These are phyloP conservation scores for Ectemnius lituratus DNA, from an alignment of 2,888 invertebrate genomes.

Conservation along the genomic window DNA sequence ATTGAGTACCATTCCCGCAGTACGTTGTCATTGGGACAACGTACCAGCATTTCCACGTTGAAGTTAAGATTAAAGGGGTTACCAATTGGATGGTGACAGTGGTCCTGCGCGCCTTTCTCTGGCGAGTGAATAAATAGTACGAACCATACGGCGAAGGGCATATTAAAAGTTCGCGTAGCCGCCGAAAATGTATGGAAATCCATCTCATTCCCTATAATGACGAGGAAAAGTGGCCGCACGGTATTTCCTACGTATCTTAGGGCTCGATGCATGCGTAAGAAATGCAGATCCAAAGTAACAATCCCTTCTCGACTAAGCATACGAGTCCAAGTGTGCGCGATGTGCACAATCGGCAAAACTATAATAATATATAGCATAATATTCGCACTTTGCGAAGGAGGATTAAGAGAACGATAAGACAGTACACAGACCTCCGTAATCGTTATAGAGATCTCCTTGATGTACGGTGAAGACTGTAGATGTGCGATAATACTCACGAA, in stretches of 20 bases:
- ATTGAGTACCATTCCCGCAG: conserved; percentile 65
- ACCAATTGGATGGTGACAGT: conserved; percentile 49
- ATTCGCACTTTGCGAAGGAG: not conserved
- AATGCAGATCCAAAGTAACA: conserved; percentile 11
- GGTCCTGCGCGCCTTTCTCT: not conserved
- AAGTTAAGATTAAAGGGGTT: conserved; percentile 61
- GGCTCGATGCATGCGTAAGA: not conserved
- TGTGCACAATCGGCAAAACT: not conserved
- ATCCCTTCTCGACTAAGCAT: conserved; percentile 27
- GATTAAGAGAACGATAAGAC: not conserved
- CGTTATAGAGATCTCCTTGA: not conserved
- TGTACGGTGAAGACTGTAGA: conserved; percentile 33
- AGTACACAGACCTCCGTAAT: conserved; percentile 18
- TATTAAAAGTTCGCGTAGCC: conserved; percentile 35
- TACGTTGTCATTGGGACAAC: conserved; percentile 36
- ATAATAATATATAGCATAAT: not conserved
- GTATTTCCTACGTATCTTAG: conserved; percentile 11
- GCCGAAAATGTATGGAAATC: conserved; percentile 35
- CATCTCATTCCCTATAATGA: conserved; percentile 23
- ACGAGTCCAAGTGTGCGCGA: conserved; percentile 25
- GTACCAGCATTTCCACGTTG: conserved; percentile 61
- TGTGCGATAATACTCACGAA: conserved; percentile 30
- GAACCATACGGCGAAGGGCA: conserved; percentile 60
- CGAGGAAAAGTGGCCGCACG: conserved; percentile 48
- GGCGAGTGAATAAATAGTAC: conserved; percentile 42